These are phyloP conservation scores for Corticium candelabrum DNA, from an alignment of 37 sponge, comb jelly and placozoan genomes.

Conservation along the genomic window DNA sequence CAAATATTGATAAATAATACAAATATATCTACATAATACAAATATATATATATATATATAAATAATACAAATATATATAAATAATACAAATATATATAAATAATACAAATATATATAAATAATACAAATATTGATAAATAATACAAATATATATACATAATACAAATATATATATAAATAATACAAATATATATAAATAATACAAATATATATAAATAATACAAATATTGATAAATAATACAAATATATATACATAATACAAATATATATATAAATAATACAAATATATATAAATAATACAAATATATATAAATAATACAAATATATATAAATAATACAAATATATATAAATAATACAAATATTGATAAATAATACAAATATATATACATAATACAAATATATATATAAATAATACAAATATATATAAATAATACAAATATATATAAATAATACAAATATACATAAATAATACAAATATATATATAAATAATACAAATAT, in stretches of 20 bases:
- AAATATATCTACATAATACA: constrained; percentile 59
- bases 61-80: neutral
- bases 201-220: too few relatives aligned
- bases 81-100: neutral
- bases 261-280: neutral
- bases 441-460: too few relatives aligned
- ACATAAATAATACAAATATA: neutral
- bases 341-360: neutral
- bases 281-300: neutral
- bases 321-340: neutral
- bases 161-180: neutral
- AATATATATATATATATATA: too few relatives aligned
- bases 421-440: too few relatives aligned
- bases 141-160: too few relatives aligned
- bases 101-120: neutral
- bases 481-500: neutral
- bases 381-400: neutral
- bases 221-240: too few relatives aligned
- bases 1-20: neutral
- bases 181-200: neutral
- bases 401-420: too few relatives aligned
- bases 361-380: neutral
- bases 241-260: too few relatives aligned
- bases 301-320: too few relatives aligned
- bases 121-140: too few relatives aligned